A percentile compares a stretch with the other conserved stretches of the same genome.
These are phyloP conservation scores for Pachyrhynchus sulphureomaculatus DNA, from an alignment of 1,140 invertebrate species.

Conservation along the genomic window DNA sequence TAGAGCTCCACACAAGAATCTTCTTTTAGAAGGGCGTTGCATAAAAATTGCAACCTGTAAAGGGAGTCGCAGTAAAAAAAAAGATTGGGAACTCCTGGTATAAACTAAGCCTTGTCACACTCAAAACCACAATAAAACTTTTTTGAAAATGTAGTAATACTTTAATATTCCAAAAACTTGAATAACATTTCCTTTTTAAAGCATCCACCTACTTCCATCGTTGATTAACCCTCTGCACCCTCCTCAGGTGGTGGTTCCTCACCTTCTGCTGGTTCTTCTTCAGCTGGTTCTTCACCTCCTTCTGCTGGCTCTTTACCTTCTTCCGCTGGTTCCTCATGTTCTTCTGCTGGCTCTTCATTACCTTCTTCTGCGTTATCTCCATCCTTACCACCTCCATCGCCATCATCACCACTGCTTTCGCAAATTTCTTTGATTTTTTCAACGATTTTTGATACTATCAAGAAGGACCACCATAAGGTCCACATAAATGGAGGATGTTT, in stretches of 20 bases:
- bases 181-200: no score
- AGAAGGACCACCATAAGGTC: conserved; percentile 11
- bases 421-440: conserved; percentile 17
- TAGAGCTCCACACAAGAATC: no score
- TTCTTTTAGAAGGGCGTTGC: no score
- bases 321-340: conserved; percentile 1
- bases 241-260: background rate
- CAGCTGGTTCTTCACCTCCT: background rate
- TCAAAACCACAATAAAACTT: no score
- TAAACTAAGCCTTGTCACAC: no score
- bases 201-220: no score
- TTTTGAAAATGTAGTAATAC: no score
- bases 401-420: background rate
- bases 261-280: conserved; percentile 1
- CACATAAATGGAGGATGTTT: conserved; percentile 25
- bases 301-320: background rate
- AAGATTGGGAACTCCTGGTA: no score
- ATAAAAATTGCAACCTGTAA: no score
- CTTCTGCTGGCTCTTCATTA: background rate
- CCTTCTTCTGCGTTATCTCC: background rate
- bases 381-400: background rate
- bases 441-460: background rate
- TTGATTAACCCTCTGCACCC: background rate
- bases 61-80: no score
- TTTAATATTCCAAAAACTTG: no score